phyloP scores from a whole-genome alignment of 2,113 vertebrate species.

The Struthio camelus region DNA sequence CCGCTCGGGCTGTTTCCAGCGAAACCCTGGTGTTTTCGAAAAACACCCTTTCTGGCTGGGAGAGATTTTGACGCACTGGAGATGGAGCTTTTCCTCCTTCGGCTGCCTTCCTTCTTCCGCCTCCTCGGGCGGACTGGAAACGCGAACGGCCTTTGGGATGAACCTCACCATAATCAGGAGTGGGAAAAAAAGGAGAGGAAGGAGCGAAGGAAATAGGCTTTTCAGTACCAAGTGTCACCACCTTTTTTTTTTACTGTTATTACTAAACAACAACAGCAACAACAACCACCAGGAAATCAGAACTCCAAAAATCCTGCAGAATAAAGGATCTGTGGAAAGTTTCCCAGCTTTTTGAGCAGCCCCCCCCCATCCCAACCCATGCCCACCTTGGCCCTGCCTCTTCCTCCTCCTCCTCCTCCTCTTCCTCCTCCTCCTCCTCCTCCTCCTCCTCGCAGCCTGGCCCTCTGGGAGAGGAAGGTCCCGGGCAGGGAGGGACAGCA shows the following conservation, averaged over 20 bases:
- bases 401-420: neutral
- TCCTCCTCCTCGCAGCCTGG: too few species aligned
- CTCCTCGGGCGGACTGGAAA: neutral
- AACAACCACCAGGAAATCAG: neutral
- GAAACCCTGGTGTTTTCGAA: neutral
- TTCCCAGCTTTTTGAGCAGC: neutral
- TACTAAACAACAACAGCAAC: neutral
- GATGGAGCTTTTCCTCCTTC: neutral
- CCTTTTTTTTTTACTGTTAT: neutral
- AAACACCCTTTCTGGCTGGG: constrained; percentile 19
- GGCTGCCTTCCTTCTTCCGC: neutral
- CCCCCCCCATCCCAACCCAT: neutral
- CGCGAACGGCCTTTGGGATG: neutral
- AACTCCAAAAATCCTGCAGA: neutral
- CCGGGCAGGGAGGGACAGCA: neutral
- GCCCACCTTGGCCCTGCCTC: neutral
- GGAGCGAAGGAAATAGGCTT: neutral
- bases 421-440: neutral
- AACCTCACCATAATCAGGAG: neutral
- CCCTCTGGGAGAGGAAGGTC: neutral
- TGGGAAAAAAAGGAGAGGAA: neutral
- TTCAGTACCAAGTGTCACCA: neutral
- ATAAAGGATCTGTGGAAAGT: neutral
- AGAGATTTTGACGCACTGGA: neutral
- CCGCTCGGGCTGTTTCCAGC: neutral